Percentiles rank a stretch among this genome's conserved stretches.
These are phyloP conservation scores for Lycaena phlaeas DNA, from an alignment of 2,888 invertebrate species.

Conservation along the genomic window DNA sequence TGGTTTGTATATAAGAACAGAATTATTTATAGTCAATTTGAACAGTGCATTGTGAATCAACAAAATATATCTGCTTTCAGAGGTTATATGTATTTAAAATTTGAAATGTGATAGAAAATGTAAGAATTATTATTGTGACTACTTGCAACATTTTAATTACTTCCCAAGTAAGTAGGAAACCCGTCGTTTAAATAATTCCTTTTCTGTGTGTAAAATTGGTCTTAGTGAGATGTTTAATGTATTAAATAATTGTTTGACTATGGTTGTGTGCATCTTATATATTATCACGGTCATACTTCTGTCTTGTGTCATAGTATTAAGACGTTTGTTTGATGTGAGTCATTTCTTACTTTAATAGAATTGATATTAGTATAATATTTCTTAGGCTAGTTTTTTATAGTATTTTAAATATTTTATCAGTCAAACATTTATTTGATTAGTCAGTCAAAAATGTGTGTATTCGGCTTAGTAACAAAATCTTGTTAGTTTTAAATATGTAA, in stretches of 20 bases:
- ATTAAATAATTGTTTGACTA: not conserved
- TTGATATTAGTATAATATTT: slow-evolving; percentile 1
- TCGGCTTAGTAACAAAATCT: no score
- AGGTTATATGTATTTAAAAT: slow-evolving; percentile 4
- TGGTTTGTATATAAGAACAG: slow-evolving; percentile 17
- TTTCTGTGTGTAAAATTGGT: no score
- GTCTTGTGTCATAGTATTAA: slow-evolving; percentile 1
- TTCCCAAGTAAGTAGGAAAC: no score
- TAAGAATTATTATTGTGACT: slow-evolving; percentile 1
- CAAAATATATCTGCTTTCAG: slow-evolving; percentile 1
- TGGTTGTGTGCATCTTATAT: not conserved
- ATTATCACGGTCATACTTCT: not conserved
- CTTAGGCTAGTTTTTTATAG: slow-evolving; percentile 1
- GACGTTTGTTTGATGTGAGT: not conserved
- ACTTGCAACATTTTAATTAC: not conserved
- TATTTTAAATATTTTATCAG: slow-evolving; percentile 2
- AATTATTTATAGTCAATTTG: slow-evolving; percentile 9
- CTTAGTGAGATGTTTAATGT: not conserved
- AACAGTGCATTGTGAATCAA: not conserved
- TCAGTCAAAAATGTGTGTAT: no score
- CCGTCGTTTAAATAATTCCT: no score
- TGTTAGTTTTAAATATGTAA: no score
- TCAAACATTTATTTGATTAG: no score
- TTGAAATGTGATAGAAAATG: slow-evolving; percentile 4
- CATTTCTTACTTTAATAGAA: not conserved